These are phyloP conservation scores for Hedychridium roseum DNA, from an alignment of 2,888 invertebrate genomes.

Conservation along the genomic window DNA sequence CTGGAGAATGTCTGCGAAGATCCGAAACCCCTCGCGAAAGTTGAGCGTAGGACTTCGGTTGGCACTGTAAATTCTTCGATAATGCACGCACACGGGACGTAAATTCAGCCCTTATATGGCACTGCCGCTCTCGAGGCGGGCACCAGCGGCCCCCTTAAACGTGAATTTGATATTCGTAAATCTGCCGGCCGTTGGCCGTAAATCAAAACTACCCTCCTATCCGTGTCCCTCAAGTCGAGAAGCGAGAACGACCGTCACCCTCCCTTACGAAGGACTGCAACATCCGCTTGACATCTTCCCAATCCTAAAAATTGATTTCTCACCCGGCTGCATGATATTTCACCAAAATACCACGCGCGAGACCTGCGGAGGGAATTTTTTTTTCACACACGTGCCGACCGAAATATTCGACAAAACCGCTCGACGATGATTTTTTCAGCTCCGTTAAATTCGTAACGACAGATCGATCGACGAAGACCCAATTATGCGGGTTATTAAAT, in stretches of 20 bases:
- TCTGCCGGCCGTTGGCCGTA: slow-evolving; percentile 59
- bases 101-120: slow-evolving; percentile 17
- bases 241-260: no score
- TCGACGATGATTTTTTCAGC: no score
- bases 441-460: no score
- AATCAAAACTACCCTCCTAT: slow-evolving; percentile 59
- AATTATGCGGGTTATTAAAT: no score
- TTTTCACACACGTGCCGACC: no score
- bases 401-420: no score
- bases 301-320: slow-evolving; percentile 58
- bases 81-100: slow-evolving; percentile 42
- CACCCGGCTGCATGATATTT: slow-evolving; percentile 15
- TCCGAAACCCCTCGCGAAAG: no score
- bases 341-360: no score
- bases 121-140: slow-evolving; percentile 14
- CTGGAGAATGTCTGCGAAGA: no score
- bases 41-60: no score
- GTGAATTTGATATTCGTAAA: slow-evolving; percentile 63
- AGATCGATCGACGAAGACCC: no score
- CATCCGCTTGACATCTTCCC: slow-evolving; percentile 54
- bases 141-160: slow-evolving; percentile 47
- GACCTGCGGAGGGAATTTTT: no score
- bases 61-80: slow-evolving; percentile 41
- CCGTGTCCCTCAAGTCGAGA: slow-evolving; percentile 1
- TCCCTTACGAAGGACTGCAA: slow-evolving; percentile 44